Conservation (phyloP, 92 coral and sea anemone species). For the Parazoanthus atlanticus region DNA sequence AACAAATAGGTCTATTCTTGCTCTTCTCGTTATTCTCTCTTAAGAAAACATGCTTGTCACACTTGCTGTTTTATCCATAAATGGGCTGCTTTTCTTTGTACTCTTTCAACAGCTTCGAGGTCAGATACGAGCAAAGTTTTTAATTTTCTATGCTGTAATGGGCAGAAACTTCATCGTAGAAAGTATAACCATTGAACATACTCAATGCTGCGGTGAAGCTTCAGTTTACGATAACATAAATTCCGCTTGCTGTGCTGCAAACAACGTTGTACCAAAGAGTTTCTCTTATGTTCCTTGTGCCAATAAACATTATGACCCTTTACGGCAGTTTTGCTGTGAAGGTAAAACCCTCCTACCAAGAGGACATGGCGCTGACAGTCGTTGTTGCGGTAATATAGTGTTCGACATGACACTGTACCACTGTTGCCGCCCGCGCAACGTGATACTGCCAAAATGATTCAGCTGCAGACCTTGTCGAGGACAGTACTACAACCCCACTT, state of each 20-base stretch:
- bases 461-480: constrained; percentile 12
- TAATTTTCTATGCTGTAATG: constrained; percentile 34
- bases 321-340: constrained; percentile 16
- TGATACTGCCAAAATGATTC: neutral
- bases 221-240: neutral
- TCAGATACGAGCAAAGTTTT: no score
- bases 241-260: constrained; percentile 17
- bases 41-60: no score
- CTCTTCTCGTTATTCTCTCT: no score
- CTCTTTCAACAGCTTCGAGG: no score
- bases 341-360: constrained; percentile 8
- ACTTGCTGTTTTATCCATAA: no score
- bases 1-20: no score
- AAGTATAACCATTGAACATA: constrained; percentile 20
- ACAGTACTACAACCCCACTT: neutral
- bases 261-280: constrained; percentile 13
- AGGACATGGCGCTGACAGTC: neutral
- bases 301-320: neutral
- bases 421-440: constrained; percentile 36
- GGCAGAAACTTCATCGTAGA: constrained; percentile 4
- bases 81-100: no score
- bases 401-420: constrained; percentile 7
- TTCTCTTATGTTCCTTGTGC: constrained; percentile 19
- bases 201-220: constrained; percentile 7
- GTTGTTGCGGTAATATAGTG: constrained; percentile 22